Base-by-base conservation (phyloP, 2,888 invertebrate species). In the Rhagium mordax region DNA sequence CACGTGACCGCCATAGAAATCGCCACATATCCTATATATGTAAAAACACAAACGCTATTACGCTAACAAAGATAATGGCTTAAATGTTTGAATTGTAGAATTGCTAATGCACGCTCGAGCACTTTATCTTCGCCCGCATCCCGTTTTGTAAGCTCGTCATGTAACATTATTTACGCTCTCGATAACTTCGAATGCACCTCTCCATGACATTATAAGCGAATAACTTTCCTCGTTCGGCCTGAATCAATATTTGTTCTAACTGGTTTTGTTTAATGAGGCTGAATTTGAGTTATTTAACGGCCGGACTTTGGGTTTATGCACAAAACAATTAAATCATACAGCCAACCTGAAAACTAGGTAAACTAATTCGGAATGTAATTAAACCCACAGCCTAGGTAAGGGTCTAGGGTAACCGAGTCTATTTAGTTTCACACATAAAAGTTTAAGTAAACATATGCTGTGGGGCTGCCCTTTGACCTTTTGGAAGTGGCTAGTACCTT, bases 11-110 rank as follows among this genome's bases (percentile, higher is more conserved):
- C 20, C 65, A 65, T 65, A 65, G 65, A 65, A 65, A 65, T 65
- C 53, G 55, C 29, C 29, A 13, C 21, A 65, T 27, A 65, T 29
- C 27, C 49, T 16, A 27, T 15, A 41, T 47, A 33, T 27, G 60
- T 61, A 47, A 18, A 61, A 47, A n/a, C 61, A 16, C 18, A 21
- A 65, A 51, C 33, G 33, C 62, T 61, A 33, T 70, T 74, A 51
- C 62, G 33, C 47, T 71, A 74, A 65, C 65, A 41, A 71, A 68
- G 51, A 74, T 71, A 71, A 74, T 68, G 71, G 59, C 64, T 62
- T 33, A 64, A 74, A 74, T 66, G 64, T 57, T 57, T 70, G 73
- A 64, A 61, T 55, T 55, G 59, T 62, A 62, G 59, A 71, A 60
- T 66, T 48, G 66, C 60, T 53, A 60, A 41, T 60, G 60, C 64